Evolutionary conservation across 2,797 vertebrate genomes (phyloP).

Genomic region (Acanthis flammea): DNA sequence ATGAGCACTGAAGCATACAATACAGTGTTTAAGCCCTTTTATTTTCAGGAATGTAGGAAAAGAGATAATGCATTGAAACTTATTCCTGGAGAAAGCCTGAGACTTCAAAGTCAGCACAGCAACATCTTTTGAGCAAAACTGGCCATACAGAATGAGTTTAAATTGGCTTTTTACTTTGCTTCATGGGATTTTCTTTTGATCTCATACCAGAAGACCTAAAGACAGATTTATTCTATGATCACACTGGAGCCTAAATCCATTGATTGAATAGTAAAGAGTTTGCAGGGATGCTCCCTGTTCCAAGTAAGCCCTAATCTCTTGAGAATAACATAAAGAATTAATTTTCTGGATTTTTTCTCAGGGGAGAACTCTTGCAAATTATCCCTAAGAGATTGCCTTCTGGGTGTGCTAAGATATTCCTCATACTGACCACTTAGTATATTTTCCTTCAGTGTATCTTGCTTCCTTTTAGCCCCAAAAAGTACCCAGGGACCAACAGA

Average conservation of each 20-base stretch:
- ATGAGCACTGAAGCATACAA: background rate
- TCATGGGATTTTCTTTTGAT: constrained; percentile 33
- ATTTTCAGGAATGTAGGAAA: background rate
- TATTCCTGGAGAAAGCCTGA: background rate
- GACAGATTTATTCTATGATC: background rate
- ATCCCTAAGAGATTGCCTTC: background rate
- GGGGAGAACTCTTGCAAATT: background rate
- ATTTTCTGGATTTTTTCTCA: background rate
- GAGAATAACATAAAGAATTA: background rate
- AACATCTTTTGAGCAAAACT: constrained; percentile 12
- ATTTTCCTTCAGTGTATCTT: background rate
- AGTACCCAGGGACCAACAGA: background rate
- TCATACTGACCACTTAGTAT: background rate
- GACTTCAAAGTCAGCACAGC: constrained; percentile 7
- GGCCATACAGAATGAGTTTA: background rate
- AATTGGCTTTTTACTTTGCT: background rate
- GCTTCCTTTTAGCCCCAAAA: background rate
- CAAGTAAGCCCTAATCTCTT: background rate
- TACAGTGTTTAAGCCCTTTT: background rate
- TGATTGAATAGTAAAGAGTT: background rate
- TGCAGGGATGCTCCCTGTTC: background rate
- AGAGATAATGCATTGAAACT: background rate
- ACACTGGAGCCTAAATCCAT: background rate
- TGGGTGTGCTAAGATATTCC: background rate
- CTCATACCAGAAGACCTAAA: background rate